Percentiles rank a stretch among this genome's conserved stretches.
Conservation (phyloP, 2,113 vertebrate genomes). For the Paralichthys olivaceus region DNA sequence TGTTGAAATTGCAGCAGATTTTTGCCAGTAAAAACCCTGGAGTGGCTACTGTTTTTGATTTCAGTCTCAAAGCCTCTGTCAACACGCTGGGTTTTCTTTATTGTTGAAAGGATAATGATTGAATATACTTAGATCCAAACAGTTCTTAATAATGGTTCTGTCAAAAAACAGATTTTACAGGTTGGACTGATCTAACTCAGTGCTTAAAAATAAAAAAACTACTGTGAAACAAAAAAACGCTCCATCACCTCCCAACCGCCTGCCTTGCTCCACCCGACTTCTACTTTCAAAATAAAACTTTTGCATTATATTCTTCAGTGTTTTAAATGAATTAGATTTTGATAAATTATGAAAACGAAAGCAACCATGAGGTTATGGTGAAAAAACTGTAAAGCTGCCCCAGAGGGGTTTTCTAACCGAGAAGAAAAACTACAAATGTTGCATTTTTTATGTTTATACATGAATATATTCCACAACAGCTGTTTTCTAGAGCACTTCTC, state of each 20-base stretch:
- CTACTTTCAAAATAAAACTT: slow-evolving; percentile 1
- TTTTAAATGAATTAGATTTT: no score
- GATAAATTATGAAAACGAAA: slow-evolving; percentile 11
- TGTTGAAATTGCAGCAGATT: slow-evolving; percentile 48
- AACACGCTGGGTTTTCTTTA: slow-evolving; percentile 35
- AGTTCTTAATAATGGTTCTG: slow-evolving; percentile 34
- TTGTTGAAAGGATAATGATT: slow-evolving; percentile 59
- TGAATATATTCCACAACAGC: slow-evolving; percentile 14
- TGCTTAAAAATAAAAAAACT: slow-evolving; percentile 3
- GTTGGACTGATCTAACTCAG: slow-evolving; percentile 12
- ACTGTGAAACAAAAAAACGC: slow-evolving; percentile 12
- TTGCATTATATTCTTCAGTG: no score
- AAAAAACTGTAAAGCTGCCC: no score
- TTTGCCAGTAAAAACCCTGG: slow-evolving; percentile 60
- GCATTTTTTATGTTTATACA: slow-evolving; percentile 1
- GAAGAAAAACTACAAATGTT: neutral
- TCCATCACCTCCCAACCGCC: slow-evolving; percentile 58
- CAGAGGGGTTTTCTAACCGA: no score
- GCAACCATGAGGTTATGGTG: slow-evolving; percentile 28
- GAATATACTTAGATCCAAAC: slow-evolving; percentile 1
- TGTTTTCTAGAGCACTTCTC: slow-evolving; percentile 17
- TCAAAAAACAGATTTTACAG: slow-evolving; percentile 30
- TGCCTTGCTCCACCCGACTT: slow-evolving; percentile 19
- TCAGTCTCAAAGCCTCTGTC: slow-evolving; percentile 42
- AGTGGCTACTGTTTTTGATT: slow-evolving; percentile 55